These are phyloP conservation scores for Pholis gunnellus DNA, from an alignment of 2,113 vertebrate genomes.

Conservation along the genomic window DNA sequence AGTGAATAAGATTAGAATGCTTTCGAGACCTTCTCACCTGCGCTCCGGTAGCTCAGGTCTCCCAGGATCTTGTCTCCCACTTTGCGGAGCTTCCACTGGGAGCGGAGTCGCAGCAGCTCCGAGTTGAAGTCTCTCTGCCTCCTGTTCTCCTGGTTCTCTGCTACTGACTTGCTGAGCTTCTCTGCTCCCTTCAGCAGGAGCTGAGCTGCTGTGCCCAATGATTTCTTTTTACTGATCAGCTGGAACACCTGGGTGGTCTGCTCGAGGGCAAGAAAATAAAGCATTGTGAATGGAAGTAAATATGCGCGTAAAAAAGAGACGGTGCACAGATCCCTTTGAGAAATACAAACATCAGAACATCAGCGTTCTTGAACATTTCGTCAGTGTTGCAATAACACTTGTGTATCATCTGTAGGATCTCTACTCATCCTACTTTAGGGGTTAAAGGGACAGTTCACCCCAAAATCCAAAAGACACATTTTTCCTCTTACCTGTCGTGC, in stretches of 20 bases:
- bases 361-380: neutral
- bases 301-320: neutral
- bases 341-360: neutral
- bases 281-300: neutral
- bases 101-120: constrained; percentile 93
- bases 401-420: neutral
- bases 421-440: neutral
- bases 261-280: neutral
- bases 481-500: neutral
- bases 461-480: neutral
- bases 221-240: constrained; percentile 96
- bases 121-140: constrained; percentile 97
- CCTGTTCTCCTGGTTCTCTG: constrained; percentile 95
- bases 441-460: neutral
- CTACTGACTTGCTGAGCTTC: constrained; percentile 92
- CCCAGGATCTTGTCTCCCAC: constrained; percentile 98
- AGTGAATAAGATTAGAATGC: no score
- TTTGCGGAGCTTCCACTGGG: constrained; percentile 98
- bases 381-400: neutral
- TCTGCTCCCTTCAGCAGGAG: constrained; percentile 95
- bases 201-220: constrained; percentile 92
- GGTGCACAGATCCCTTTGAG: neutral
- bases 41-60: constrained; percentile 97
- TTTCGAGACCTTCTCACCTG: constrained; percentile 81
- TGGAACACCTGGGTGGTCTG: constrained; percentile 94